phyloP scores from a whole-genome alignment of 2,888 invertebrate species.

The Mythimna loreyi region DNA sequence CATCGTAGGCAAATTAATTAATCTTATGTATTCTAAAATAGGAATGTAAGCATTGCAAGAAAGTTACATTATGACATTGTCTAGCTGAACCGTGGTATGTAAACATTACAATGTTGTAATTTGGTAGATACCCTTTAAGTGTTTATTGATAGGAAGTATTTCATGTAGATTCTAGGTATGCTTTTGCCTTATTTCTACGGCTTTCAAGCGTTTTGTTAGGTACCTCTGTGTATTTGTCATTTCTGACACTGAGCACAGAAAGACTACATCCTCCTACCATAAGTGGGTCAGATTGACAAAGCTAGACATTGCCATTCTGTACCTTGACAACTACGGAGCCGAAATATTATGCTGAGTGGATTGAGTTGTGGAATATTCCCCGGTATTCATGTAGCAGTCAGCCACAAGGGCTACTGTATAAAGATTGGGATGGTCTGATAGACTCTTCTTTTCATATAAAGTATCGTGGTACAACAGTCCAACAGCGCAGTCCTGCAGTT shows the following conservation, averaged over 20 bases:
- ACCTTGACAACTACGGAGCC: conserved; percentile 40
- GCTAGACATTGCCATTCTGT: conserved; percentile 33
- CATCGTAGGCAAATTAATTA: conserved; percentile 43
- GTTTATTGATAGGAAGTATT: background rate
- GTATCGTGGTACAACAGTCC: too few relatives aligned
- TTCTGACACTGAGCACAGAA: too few relatives aligned
- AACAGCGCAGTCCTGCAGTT: background rate
- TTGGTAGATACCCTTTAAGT: background rate
- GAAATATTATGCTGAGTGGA: conserved; percentile 34
- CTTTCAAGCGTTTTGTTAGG: background rate
- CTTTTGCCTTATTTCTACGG: background rate
- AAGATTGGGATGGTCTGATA: too few relatives aligned
- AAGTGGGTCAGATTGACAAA: background rate
- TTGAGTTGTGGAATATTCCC: background rate
- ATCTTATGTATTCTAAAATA: conserved; percentile 50
- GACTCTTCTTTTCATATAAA: background rate
- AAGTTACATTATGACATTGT: conserved; percentile 23
- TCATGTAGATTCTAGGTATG: background rate
- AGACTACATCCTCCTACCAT: background rate
- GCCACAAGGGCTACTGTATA: background rate
- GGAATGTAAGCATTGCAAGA: conserved; percentile 49
- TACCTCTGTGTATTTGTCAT: background rate
- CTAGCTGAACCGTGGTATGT: conserved; percentile 8
- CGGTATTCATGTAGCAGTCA: too few relatives aligned
- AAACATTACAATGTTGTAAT: background rate